Evolutionary conservation across 2,113 vertebrate species (phyloP), one percentile per base, ranked within the genome.

Genomic region (Microcebus griseorufus): DNA sequence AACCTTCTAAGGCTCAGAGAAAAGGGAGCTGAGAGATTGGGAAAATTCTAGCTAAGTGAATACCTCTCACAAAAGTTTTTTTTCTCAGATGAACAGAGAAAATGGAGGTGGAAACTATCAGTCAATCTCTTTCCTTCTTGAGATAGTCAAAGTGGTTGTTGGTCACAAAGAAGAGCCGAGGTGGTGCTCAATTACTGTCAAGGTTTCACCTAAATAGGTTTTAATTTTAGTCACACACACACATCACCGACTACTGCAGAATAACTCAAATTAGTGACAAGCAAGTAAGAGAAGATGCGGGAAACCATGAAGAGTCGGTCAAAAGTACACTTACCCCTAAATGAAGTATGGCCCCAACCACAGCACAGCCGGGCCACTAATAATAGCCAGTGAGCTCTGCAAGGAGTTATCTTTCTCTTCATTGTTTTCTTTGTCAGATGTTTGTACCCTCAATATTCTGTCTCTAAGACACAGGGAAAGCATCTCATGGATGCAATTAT

Each of bases 11-110:
- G 53, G 65, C 29, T 82, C 42, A 16, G 32, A 90, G 16, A 78
- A 93, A 86, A 95, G 80, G 18, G 3, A 76, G 39, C 22, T 72
- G 73, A 85, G n/a, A 73, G 45, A 70, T 27, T 65, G 42, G 48
- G 42, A 55, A 20, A 76, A 62, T 29, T 73, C 32, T 39, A 82
- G 22, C 64, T 27, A 90, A 75, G 42, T 75, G 60, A 93, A 51
- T 1, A 53, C 23, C 23, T 92, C 51, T 85, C 39, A 65, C 37
- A 67, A 6, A 93, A 64, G 2, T 37, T 70, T 80, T 70, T 70
- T 70, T 87, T 65, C 96, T 94, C 39, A 78, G 34, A 90, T 65
- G 69, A 92, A 90, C 17, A 95, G 37, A 85, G 37, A 94, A 90
- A 94, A 95, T 6, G 29, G 18, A 78, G 60, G 39, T 37, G 48